Evolutionary conservation across 2,797 vertebrate genomes (phyloP).

Genomic region (Hydrophis major): DNA sequence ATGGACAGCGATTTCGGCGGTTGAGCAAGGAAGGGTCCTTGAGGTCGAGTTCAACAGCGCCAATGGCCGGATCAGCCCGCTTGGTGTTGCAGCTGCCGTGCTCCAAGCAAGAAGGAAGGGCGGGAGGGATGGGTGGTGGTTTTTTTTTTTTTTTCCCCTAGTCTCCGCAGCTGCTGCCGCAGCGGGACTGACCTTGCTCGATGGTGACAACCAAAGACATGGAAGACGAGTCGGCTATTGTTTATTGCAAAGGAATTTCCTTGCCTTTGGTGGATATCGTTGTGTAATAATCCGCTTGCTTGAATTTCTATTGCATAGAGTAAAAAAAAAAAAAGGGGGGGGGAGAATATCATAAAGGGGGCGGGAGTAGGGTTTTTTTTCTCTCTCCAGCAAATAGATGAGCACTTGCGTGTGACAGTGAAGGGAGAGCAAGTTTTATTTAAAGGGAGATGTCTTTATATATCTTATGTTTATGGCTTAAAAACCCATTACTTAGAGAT

Average conservation of each 20-base stretch:
- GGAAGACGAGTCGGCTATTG: slow-evolving; percentile 19
- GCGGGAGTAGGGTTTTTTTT: slow-evolving; percentile 49
- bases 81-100: neutral
- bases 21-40: neutral
- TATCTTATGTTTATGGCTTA: neutral
- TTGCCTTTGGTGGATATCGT: neutral
- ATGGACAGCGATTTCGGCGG: neutral
- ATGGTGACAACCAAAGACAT: slow-evolving; percentile 19
- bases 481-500: slow-evolving; percentile 41
- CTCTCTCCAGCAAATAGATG: slow-evolving; percentile 62
- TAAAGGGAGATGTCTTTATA: slow-evolving; percentile 48
- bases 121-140: neutral
- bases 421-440: slow-evolving; percentile 44
- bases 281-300: slow-evolving; percentile 43
- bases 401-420: slow-evolving; percentile 39
- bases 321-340: slow-evolving; percentile 8
- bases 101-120: neutral
- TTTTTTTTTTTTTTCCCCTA: neutral
- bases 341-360: slow-evolving; percentile 44
- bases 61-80: neutral
- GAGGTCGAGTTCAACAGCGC: too few relatives aligned
- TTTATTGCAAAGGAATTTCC: slow-evolving; percentile 40
- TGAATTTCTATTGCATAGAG: slow-evolving; percentile 47
- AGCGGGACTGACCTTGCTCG: slow-evolving; percentile 48
- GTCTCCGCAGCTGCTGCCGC: slow-evolving; percentile 21